Base-by-base conservation (phyloP, 2,888 invertebrate genomes). In the Parelbella ahira region DNA sequence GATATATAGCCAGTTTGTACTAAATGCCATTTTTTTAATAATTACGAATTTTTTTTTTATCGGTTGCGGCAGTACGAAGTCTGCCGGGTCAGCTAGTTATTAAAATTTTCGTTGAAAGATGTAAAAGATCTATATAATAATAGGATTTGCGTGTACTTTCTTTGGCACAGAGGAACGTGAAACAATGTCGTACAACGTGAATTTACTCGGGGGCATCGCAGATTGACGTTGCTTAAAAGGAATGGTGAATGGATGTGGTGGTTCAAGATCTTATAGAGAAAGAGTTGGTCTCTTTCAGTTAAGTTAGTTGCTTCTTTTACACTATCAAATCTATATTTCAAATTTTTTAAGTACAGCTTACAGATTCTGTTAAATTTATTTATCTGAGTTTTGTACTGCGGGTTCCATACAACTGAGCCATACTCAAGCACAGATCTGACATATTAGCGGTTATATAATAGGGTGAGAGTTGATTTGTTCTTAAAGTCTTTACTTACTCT, bases 351-450 rank as follows among this genome's bases (percentile, higher is more conserved):
- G 5, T 23, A 36, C 3, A 36, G 25, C 11, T 36, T 36, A 15
- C 6, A 10, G n/a, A 36, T 9, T 13, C 4, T 10, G 4, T 36
- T 25, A 3, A 36, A 1, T 7, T 25, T 36, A 36, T 8, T 18
- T 11, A 24, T 20, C 3, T 36, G 34, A 7, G n/a, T 11, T 25
- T 30, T 24, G 10, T 30, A 38, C n/a, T 29, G 29, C 13, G 38
- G 38, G 23, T 38, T 30, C 38, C 30, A 38, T 9, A 38, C 12
- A 19, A 19, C 15, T n/a, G 27, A 37, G 12, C 27, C 27, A 36
- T 36, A 36, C n/a, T 36, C 25, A 4, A 36, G 6, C 4, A 24
- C 7, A 2, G 18, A 13, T 28, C 37, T 37, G 3, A 37, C 37
- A 12, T 27, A 28, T 5, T 27, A 13, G 12, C n/a, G n/a, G n/a